Base-by-base conservation (phyloP, 2,888 invertebrate species). In the Drosophila neonasuta region DNA sequence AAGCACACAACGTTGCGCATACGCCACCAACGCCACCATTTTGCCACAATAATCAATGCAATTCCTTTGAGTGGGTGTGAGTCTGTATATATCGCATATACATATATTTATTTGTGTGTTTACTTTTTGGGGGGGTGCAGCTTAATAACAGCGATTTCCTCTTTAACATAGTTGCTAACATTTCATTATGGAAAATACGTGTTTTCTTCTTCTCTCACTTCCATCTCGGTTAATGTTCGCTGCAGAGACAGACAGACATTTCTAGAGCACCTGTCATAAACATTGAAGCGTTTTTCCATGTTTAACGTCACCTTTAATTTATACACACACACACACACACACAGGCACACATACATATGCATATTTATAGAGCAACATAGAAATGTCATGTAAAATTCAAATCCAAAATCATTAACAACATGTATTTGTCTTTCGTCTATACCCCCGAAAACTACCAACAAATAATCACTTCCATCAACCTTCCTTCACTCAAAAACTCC, bases 401-500 rank as follows among this genome's bases (percentile, higher is more conserved):
- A 41, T 41, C 8, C 66, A 62, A 57, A 55, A 74, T 65, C 78
- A 78, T 76, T 76, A 78, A 76, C 63, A 75, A 54, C 79, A 67
- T 75, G 62, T 79, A 65, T 75, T 75, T 76, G 75, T 76, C 64
- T 76, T 68, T 79, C 60, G 71, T 73, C 77, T 63, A 66, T 44
- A 9, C 36, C 36, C 36, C n/a, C 36, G n/a, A 17, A 46, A 24
- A 24, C 41, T 41, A 54, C 24, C 24, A 45, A 50, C 4, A 51
- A 51, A 1, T 39, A 51, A 29, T 10, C 24, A 20, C n/a, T 10
- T 10, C 5, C 8, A 17, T 7, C 24, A 9, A 55, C 50, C 15
- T 34, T 11, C 44, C 30, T 42, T 24, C 34, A 48, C 13, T 34
- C 24, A 24, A 29, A 4, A 30, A 49, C 39, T 20, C 24, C 36